Evolutionary conservation across 2,113 vertebrate genomes (phyloP).

Genomic region (Tupaia chinensis): DNA sequence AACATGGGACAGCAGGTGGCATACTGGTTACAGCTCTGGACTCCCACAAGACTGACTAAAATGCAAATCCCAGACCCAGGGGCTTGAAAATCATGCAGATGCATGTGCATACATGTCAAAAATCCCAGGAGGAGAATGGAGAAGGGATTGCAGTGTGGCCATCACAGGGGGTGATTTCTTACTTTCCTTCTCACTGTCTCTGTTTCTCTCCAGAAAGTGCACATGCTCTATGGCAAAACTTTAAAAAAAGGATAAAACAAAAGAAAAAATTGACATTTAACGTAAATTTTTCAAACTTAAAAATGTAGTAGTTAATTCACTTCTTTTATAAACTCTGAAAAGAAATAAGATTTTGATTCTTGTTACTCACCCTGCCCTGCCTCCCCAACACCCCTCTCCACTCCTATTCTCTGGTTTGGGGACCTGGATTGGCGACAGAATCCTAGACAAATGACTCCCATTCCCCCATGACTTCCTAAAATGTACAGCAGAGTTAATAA

Average conservation of each 20-base stretch:
- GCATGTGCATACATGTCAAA: no score
- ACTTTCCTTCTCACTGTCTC: no score
- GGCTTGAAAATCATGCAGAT: no score
- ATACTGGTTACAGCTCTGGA: no score
- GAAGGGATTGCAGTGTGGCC: no score
- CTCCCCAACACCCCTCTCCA: no score
- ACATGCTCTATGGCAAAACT: background rate
- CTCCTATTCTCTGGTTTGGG: background rate
- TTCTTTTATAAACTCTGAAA: background rate
- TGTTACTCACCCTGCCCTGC: background rate
- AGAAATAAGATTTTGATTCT: conserved; percentile 26
- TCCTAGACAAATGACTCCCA: background rate
- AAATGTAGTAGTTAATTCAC: background rate
- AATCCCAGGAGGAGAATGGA: no score
- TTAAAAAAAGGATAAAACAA: background rate
- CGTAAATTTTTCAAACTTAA: background rate
- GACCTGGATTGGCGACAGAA: background rate
- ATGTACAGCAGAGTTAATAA: background rate
- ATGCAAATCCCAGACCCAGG: no score
- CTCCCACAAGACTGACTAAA: no score
- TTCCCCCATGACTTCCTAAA: background rate
- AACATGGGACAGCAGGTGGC: no score
- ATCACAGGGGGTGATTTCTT: no score
- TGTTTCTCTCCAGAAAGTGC: no score
- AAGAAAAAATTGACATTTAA: background rate